Percentiles rank a stretch among this genome's conserved stretches.
phyloP scores from a whole-genome alignment of 2,797 vertebrate species.

The Petrocephalus schoutedeni region DNA sequence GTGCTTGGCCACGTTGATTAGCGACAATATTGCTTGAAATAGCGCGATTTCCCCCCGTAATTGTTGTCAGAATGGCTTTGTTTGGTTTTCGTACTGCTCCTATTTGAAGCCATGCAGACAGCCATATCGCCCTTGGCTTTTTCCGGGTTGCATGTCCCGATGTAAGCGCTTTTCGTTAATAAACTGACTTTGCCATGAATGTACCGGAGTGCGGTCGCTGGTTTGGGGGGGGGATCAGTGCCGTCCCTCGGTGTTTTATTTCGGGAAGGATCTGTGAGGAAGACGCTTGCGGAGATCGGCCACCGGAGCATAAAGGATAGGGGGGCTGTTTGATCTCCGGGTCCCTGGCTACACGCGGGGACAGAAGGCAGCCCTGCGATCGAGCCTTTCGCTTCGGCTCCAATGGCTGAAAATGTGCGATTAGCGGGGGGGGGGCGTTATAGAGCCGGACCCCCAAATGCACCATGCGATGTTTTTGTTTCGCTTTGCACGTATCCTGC shows the following conservation, averaged over 20 bases:
- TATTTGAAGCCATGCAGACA: conserved; percentile 51
- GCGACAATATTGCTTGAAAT: conserved; percentile 1
- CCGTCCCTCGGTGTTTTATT: not conserved
- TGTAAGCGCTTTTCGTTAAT: conserved; percentile 43
- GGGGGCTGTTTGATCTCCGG: conserved; percentile 54
- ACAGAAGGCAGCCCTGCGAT: conserved; percentile 37
- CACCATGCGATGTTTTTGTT: conserved; percentile 16
- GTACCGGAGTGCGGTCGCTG: not conserved
- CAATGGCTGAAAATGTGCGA: not conserved
- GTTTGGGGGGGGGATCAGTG: not conserved
- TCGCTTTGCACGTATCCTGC: conserved; percentile 35
- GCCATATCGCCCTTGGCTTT: conserved; percentile 57
- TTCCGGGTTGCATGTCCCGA: conserved; percentile 57
- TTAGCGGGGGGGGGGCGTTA: not conserved
- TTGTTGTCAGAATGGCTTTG: conserved; percentile 54
- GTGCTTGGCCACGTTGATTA: not conserved
- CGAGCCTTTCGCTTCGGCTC: conserved; percentile 40
- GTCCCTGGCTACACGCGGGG: conserved; percentile 40
- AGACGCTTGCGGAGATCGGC: conserved; percentile 16
- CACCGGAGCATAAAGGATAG: conserved; percentile 36
- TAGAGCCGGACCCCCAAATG: not conserved
- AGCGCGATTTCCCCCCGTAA: conserved; percentile 31
- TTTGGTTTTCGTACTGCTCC: conserved; percentile 48
- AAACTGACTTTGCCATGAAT: conserved; percentile 21
- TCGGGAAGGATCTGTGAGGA: not conserved